Conservation (phyloP, 2,888 invertebrate species). For the Cephus pulcher region DNA sequence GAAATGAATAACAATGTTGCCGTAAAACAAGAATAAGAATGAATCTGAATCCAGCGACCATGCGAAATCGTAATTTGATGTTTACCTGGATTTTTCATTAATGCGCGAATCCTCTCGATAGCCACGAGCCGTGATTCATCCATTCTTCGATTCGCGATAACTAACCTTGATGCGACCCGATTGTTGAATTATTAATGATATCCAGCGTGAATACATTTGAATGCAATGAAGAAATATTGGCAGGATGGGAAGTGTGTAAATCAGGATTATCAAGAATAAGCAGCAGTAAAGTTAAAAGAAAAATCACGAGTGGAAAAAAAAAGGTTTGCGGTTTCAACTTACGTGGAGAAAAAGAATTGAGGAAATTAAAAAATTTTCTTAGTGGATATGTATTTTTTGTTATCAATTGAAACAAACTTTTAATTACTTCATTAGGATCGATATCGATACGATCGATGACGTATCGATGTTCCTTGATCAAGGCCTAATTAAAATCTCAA, state of each 20-base stretch:
- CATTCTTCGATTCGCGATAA: background rate
- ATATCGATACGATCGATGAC: too few species aligned
- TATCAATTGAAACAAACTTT: too few species aligned
- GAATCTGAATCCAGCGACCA: background rate
- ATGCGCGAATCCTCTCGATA: background rate
- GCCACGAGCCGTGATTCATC: background rate
- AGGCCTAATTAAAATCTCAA: too few species aligned
- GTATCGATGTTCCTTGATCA: too few species aligned
- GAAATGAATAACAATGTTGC: background rate
- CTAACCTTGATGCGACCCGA: background rate
- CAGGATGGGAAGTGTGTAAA: background rate
- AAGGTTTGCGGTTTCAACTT: background rate
- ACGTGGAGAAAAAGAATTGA: background rate
- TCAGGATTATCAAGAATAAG: background rate
- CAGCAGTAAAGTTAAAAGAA: background rate
- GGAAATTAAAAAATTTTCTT: too few species aligned
- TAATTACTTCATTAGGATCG: too few species aligned
- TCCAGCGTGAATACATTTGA: background rate
- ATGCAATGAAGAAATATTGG: background rate
- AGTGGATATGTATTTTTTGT: background rate
- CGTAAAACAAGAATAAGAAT: background rate
- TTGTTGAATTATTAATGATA: background rate
- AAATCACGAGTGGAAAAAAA: background rate
- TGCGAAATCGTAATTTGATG: background rate
- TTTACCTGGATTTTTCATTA: background rate